Evolutionary conservation across 92 coral and sea anemone species (phyloP).

Genomic region (Palythoa caribaeorum): DNA sequence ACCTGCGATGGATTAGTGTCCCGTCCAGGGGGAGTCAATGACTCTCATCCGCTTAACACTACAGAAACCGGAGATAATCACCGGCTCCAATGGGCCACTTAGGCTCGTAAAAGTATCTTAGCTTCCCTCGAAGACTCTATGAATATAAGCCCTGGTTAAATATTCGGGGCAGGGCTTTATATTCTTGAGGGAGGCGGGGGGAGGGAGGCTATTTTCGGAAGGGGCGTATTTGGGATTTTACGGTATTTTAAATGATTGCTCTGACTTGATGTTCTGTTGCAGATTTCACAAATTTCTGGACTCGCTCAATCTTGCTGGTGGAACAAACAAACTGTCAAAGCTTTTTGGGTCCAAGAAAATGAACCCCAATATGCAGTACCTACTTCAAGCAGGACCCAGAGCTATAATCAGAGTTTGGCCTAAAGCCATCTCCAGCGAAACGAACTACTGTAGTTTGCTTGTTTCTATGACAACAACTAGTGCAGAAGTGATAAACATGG

Average conservation of each 20-base stretch:
- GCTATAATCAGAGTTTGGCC: conserved; percentile 97
- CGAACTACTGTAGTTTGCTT: conserved; percentile 93
- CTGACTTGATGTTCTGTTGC: neutral
- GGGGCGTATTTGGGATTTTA: neutral
- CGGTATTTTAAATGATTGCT: neutral
- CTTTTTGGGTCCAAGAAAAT: conserved; percentile 86
- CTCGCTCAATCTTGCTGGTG: conserved; percentile 71
- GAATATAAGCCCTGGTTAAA: too few relatives aligned
- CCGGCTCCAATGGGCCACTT: too few relatives aligned
- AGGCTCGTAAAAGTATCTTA: too few relatives aligned
- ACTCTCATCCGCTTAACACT: too few relatives aligned
- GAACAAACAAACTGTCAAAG: conserved; percentile 78
- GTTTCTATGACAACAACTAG: conserved; percentile 91
- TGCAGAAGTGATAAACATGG: conserved; percentile 90
- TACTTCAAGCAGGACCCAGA: conserved; percentile 94
- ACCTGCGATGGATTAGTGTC: too few relatives aligned
- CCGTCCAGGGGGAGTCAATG: too few relatives aligned
- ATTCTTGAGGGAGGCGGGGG: too few relatives aligned
- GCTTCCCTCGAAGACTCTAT: too few relatives aligned
- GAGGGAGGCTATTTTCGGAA: too few relatives aligned
- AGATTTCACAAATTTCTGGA: conserved; percentile 85
- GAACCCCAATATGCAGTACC: conserved; percentile 91
- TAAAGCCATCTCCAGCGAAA: conserved; percentile 83
- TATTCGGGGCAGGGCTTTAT: too few relatives aligned
- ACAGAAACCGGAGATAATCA: too few relatives aligned